Base-by-base conservation (phyloP, 92 coral and sea anemone species). In the Hydrozoanthus gracilis region DNA sequence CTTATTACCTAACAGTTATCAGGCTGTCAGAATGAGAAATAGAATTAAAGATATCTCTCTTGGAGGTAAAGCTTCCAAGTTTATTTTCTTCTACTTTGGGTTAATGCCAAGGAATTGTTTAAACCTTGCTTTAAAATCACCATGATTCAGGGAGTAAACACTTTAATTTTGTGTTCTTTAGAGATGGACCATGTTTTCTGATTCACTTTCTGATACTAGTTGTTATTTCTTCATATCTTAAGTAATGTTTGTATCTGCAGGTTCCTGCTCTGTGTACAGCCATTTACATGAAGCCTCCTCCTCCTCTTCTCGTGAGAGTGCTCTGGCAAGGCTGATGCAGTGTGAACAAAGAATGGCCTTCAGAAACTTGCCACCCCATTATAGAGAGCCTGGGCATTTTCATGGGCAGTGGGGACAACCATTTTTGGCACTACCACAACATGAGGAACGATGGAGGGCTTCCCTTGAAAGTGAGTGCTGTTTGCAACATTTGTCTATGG, bases 271-370 rank as follows among this genome's bases (percentile, higher is more conserved):
- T 0, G 73, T 80, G n/a, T 80, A 80, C 51, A 79, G 74, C 74
- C 85, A 80, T 70, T 62, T 80, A 51, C 85, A 80, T 62, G 85
- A 80, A 44, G 72, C 84, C 7, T 91, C 87, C 3, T 88, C 82
- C 17, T 89, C 94, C 14, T 87, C 94, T 44, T 45, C 74, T 46
- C 96, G 87, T 8, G 95, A 92, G 69, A 94, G 98, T 90, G 98
- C 98, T 52, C 77, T 96, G 67, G 98, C 95, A 35, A 92, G 97
- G 49, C 76, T 96, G 18, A 96, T 96, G 92, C 98, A 96, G 79
- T 94, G 95, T 78, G 98, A 96, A 39, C 96, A 96, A 83, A 88
- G 98, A 47, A 92, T 94, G 55, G 91, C 89, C 0, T 95, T 83
- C 46, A 51, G 86, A 51, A 76, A 86, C 17, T 80, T 86, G 55